Evolutionary conservation across 2,888 invertebrate species (phyloP).

Genomic region (Trichogramma evanescens): DNA sequence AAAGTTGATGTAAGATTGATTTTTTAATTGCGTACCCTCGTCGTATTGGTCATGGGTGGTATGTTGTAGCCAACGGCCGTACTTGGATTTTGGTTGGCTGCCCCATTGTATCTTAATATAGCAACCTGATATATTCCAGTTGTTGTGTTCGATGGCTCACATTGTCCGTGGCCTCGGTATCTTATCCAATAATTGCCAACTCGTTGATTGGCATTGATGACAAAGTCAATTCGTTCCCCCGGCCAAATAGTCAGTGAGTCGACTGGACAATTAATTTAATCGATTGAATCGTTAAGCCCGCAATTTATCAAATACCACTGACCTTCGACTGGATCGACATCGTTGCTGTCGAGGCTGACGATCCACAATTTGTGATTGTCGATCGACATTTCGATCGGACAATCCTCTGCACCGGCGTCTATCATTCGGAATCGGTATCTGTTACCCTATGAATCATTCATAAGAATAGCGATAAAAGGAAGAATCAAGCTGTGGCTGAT

Average conservation of each 20-base stretch:
- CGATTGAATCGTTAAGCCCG: neutral
- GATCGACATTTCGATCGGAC: constrained; percentile 75
- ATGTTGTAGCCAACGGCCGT: constrained; percentile 36
- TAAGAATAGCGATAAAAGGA: neutral
- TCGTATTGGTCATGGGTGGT: neutral
- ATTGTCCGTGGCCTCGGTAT: constrained; percentile 55
- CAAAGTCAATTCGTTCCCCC: constrained; percentile 81
- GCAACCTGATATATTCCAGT: constrained; percentile 62
- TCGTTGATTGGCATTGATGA: constrained; percentile 65
- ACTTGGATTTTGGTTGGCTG: constrained; percentile 54
- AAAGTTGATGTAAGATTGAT: neutral
- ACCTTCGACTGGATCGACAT: constrained; percentile 69
- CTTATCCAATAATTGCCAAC: constrained; percentile 73
- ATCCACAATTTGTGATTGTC: constrained; percentile 74
- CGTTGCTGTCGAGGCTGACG: constrained; percentile 72
- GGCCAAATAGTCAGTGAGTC: constrained; percentile 66
- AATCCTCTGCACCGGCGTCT: constrained; percentile 80
- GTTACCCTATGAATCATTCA: neutral
- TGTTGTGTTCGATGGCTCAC: neutral
- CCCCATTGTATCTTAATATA: constrained; percentile 61
- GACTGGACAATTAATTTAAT: neutral
- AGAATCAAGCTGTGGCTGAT: too few species aligned
- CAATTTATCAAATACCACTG: constrained; percentile 17
- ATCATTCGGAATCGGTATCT: constrained; percentile 74
- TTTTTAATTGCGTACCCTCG: neutral